A percentile compares a stretch with the other conserved stretches of the same genome.
Evolutionary conservation across 2,797 vertebrate species (phyloP).

Genomic region (Catostomus latipinnis): DNA sequence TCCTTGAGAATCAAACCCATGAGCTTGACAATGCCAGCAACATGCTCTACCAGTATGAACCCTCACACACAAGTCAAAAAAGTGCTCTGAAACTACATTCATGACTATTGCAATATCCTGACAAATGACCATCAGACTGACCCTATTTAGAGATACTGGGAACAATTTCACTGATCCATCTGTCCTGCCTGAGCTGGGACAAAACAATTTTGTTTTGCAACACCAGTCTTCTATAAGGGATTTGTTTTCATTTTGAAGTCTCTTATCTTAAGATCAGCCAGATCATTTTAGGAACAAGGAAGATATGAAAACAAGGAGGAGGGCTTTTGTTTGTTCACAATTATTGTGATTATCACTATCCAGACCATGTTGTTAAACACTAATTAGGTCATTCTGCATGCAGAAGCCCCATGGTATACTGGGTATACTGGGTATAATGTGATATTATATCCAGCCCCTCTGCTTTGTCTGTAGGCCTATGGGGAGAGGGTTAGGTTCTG

Average conservation of each 20-base stretch:
- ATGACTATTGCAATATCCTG: neutral
- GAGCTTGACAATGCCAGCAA: too few relatives aligned
- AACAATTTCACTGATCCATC: neutral
- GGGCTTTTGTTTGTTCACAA: slow-evolving; percentile 10
- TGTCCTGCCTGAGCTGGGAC: slow-evolving; percentile 19
- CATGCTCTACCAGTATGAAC: too few relatives aligned
- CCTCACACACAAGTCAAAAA: too few relatives aligned
- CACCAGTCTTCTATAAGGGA: slow-evolving; percentile 27
- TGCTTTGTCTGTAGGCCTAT: slow-evolving; percentile 59
- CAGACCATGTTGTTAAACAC: slow-evolving; percentile 53
- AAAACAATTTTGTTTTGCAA: slow-evolving; percentile 33
- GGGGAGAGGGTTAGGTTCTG: slow-evolving; percentile 55
- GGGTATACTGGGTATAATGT: slow-evolving; percentile 60
- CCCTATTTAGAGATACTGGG: neutral
- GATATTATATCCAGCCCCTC: slow-evolving; percentile 35
- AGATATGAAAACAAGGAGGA: slow-evolving; percentile 12
- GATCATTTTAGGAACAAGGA: slow-evolving; percentile 38
- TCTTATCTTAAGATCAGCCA: slow-evolving; percentile 48
- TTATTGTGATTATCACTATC: slow-evolving; percentile 55
- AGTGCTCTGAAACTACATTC: neutral
- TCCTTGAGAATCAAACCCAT: too few relatives aligned
- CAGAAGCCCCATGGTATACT: slow-evolving; percentile 50
- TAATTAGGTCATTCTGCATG: slow-evolving; percentile 61
- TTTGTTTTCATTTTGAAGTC: slow-evolving; percentile 35
- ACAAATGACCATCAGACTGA: neutral